These are phyloP conservation scores for Penaeus chinensis DNA, from an alignment of 1,140 invertebrate genomes.

Conservation along the genomic window DNA sequence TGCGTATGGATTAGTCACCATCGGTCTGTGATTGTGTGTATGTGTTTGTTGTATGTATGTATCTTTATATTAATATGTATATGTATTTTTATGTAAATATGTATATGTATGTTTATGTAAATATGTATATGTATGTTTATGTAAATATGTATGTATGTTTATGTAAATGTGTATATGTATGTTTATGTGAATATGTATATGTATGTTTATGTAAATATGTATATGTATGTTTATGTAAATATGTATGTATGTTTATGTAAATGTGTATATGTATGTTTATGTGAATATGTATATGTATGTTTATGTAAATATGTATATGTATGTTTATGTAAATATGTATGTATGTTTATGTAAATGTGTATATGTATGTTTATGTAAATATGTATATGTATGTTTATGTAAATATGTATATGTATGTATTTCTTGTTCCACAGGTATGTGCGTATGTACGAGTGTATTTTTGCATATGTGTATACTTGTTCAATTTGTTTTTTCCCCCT, in stretches of 20 bases:
- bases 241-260: not conserved
- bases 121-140: slow-evolving; percentile 8
- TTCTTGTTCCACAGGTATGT: too few species aligned
- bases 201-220: not conserved
- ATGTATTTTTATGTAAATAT: not conserved
- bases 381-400: not conserved
- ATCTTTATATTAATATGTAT: too few species aligned
- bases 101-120: not conserved
- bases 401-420: not conserved
- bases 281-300: too few species aligned
- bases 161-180: slow-evolving; percentile 1
- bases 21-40: too few species aligned
- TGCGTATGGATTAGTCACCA: too few species aligned
- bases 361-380: not conserved
- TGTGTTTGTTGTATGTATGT: too few species aligned
- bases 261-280: slow-evolving; percentile 11
- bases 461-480: too few species aligned
- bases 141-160: too few species aligned
- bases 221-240: slow-evolving; percentile 7
- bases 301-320: not conserved
- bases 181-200: too few species aligned
- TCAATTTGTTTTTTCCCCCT: not conserved
- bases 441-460: too few species aligned
- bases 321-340: too few species aligned
- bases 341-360: not conserved